These are phyloP conservation scores for Nyctibius grandis DNA, from an alignment of 2,797 vertebrate species.

Conservation along the genomic window DNA sequence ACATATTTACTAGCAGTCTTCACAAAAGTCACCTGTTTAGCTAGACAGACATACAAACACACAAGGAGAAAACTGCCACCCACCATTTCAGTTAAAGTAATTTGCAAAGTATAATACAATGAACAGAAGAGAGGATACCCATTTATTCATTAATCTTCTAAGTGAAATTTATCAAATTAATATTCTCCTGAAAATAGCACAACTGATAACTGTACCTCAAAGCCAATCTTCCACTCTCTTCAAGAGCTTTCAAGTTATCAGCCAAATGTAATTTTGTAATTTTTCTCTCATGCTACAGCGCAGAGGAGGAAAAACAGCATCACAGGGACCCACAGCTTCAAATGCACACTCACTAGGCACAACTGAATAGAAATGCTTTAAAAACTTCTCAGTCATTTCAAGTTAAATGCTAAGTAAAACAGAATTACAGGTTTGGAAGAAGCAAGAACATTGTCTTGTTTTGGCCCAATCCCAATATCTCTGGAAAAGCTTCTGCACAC, in stretches of 20 bases:
- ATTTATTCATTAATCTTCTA: not conserved
- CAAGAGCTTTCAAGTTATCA: not conserved
- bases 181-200: not conserved
- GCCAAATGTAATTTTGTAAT: not conserved
- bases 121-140: not conserved
- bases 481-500: not conserved
- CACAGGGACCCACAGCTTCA: not conserved
- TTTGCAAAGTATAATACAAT: not conserved
- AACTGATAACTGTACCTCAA: not conserved
- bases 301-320: not conserved
- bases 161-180: not conserved
- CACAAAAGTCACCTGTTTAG: not conserved
- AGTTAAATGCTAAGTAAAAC: not conserved
- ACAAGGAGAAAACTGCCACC: not conserved
- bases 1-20: not conserved
- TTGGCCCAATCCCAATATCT: fast-evolving
- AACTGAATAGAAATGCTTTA: not conserved
- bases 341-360: fast-evolving
- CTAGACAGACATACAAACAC: not conserved
- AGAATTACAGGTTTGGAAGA: not conserved
- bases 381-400: not conserved
- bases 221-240: not conserved
- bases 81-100: not conserved
- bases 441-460: not conserved
- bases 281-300: not conserved